Base-by-base conservation (phyloP, 1,140 invertebrate genomes). In the Ctenoplectra terminalis region DNA sequence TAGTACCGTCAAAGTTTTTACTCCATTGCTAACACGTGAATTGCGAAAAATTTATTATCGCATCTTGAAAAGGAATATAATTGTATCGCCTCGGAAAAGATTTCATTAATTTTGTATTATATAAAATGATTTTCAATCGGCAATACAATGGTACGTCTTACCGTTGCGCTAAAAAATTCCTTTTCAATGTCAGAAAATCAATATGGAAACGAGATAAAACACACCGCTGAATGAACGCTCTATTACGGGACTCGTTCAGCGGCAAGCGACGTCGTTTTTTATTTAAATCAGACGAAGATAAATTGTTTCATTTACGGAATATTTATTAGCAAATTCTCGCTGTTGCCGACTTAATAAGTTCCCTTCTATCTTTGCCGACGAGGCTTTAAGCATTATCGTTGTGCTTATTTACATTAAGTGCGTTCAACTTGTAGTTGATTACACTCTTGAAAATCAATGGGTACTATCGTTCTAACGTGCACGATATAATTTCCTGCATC, bases 211-310 rank as follows among this genome's bases (percentile, higher is more conserved):
- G 37, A 43, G 54, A 72, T 43, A 58, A 50, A 75, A 64, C 72
- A 43, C 13, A 31, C n/a, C 26, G 11, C 43, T 34, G 58, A 64
- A 75, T 64, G 43, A 37, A 64, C 58, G 43, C 6, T 50, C 31
- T 63, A 75, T 63, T 64, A 46, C 29, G 7, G 34, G 15, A 26
- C 31, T 37, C 46, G 58, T 50, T 37, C 7, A 63, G 29, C 72
- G 8, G 58, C 15, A 15, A 40, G 46, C 52, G 46, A 31, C 70
- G 70, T 72, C 70, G 37, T 72, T 72, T 58, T 72, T 72, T 72
- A 72, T 72, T 72, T 29, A 72, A 72, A 76, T 76, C 60, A 64
- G 60, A 76, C 48, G 31, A 13, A 34, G 34, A 76, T 76, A 76
- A 76, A 76, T 76, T 52, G 60, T 64, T 66, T 76, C 70, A 72